Base-by-base conservation (phyloP, 2,113 vertebrate species). In the Dolichotis patagonum region DNA sequence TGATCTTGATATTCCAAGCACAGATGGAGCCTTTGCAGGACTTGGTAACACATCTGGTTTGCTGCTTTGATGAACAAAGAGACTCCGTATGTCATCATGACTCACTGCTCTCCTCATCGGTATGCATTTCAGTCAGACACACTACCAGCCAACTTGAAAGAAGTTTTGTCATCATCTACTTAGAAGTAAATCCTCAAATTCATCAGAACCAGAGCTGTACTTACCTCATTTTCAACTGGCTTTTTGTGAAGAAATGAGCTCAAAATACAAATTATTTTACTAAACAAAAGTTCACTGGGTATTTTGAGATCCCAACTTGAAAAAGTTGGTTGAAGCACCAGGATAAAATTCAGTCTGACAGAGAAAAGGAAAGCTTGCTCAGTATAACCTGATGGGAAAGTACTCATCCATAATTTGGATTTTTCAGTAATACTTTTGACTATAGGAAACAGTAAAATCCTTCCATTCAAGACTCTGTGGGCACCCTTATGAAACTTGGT, bases 21-120 rank as follows among this genome's bases (percentile, higher is more conserved):
- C 96, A 97, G 97, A 97, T 80, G 82, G 96, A 92, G 54, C 24
- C 81, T 60, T 93, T 49, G 90, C 84, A 73, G 94, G 93, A 87
- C 93, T 95, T 85, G 95, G 83, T 91, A 83, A 56, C 96, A 95
- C 97, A 97, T 97, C 96, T 97, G 97, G 96, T 38, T 92, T 96
- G 88, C 65, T 90, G 88, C 96, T 98, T 97, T 97, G 97, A 97
- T 97, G 97, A 96, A 91, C 90, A 95, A 85, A 97, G 93, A 89
- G 54, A 9, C 80, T 43, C 95, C 26, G 3, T 90, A 35, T 96
- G 96, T 84, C 94, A 46, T 28, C 85, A 49, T 92, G 96, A 96
- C 92, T 97, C 95, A 97, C 20, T 7, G 35, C 65, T 28, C 41
- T 90, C 85, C 88, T 97, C 88, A 80, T 85, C 63, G 0, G 71